phyloP scores from a whole-genome alignment of 2,888 invertebrate genomes.

The Chloroclystis v-ata region DNA sequence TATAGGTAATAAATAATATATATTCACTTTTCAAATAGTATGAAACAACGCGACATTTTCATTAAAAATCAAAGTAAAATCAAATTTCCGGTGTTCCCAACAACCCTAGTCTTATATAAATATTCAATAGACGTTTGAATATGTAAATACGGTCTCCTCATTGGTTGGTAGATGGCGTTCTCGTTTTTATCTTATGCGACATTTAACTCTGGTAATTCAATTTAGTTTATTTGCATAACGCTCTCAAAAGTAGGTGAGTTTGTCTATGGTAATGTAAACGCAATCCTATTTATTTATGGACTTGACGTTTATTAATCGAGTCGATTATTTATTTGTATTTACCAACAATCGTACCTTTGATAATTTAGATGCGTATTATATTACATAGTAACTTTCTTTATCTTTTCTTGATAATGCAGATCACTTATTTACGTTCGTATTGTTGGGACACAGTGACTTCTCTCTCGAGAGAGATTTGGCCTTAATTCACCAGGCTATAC shows the following conservation, averaged over 20 bases:
- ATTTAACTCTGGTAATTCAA: slow-evolving; percentile 79
- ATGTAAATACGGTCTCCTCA: slow-evolving; percentile 75
- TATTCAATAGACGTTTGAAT: slow-evolving; percentile 76
- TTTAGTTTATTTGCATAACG: slow-evolving; percentile 77
- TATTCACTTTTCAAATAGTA: too few relatives aligned
- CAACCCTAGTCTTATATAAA: slow-evolving; percentile 54
- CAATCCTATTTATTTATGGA: slow-evolving; percentile 35
- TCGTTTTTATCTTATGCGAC: slow-evolving; percentile 79
- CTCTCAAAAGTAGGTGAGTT: slow-evolving; percentile 71
- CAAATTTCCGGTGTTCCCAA: not conserved
- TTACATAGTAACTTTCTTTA: too few relatives aligned
- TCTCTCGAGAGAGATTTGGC: too few relatives aligned
- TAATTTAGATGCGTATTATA: too few relatives aligned
- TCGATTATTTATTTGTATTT: not conserved
- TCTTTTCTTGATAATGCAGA: too few relatives aligned
- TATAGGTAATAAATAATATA: too few relatives aligned
- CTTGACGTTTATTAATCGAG: slow-evolving; percentile 36
- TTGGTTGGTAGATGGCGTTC: slow-evolving; percentile 75
- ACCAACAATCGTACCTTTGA: too few relatives aligned
- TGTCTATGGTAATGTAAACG: slow-evolving; percentile 52
- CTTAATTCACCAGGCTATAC: too few relatives aligned
- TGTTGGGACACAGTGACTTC: too few relatives aligned
- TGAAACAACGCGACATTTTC: too few relatives aligned
- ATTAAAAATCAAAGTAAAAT: not conserved
- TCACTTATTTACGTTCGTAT: too few relatives aligned